A percentile compares a stretch with the other conserved stretches of the same genome.
These are phyloP conservation scores for Cairina moschata DNA, from an alignment of 2,113 vertebrate species.

Conservation along the genomic window DNA sequence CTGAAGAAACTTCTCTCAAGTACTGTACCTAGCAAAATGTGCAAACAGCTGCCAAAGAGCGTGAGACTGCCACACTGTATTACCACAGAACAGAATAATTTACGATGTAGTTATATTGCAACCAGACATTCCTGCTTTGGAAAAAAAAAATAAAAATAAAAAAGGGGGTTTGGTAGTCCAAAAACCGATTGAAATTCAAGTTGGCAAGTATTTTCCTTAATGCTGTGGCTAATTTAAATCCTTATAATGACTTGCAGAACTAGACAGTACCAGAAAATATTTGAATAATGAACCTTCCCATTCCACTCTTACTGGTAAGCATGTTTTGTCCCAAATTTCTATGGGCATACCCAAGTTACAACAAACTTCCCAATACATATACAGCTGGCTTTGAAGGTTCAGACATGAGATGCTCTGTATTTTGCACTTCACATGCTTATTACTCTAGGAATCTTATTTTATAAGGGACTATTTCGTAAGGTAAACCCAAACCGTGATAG, in stretches of 20 bases:
- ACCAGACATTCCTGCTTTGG: conserved; percentile 66
- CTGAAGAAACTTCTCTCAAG: conserved; percentile 18
- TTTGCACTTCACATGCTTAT: not conserved
- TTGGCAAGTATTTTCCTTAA: conserved; percentile 66
- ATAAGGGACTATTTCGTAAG: not conserved
- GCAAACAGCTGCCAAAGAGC: conserved; percentile 10
- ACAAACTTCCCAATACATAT: not conserved
- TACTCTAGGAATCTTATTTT: not conserved
- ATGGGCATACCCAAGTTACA: not conserved
- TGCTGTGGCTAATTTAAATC: conserved; percentile 53
- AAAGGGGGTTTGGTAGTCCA: not conserved
- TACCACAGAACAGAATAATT: conserved; percentile 41
- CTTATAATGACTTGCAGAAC: conserved; percentile 62
- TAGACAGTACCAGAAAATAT: conserved; percentile 46
- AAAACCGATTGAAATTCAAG: conserved; percentile 60
- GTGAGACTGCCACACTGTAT: not conserved
- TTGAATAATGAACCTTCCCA: conserved; percentile 29
- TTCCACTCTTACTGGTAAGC: not conserved
- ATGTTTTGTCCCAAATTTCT: not conserved
- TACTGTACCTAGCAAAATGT: not conserved
- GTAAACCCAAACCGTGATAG: not conserved
- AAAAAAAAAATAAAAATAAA: not conserved
- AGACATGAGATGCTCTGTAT: rapidly evolving
- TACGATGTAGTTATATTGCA: conserved; percentile 37
- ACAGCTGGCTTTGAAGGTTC: not conserved